Conservation (phyloP, 2,888 invertebrate genomes). For the Aspidiotus destructor region DNA sequence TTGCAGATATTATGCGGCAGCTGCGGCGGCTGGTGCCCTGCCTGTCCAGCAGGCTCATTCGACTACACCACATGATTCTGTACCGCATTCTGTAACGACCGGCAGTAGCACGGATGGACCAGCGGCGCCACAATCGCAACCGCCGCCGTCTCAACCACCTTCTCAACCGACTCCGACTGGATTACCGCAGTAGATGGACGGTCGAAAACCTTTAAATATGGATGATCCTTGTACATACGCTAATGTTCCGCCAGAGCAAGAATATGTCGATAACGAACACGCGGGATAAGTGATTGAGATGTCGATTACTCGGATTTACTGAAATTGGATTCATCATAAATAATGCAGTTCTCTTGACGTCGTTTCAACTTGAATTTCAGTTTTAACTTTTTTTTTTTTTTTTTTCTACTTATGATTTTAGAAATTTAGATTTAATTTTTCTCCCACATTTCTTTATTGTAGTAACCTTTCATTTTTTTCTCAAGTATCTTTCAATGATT, state of each 20-base stretch:
- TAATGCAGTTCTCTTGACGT: no score
- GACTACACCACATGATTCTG: constrained; percentile 67
- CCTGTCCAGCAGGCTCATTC: constrained; percentile 80
- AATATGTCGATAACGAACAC: no score
- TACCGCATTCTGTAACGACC: constrained; percentile 46
- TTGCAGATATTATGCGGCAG: constrained; percentile 37
- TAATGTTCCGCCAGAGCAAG: no score
- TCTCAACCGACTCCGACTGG: constrained; percentile 47
- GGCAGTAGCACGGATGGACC: constrained; percentile 35
- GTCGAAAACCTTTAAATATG: not conserved
- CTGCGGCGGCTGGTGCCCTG: constrained; percentile 57
- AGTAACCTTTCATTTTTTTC: not conserved
- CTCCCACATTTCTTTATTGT: not conserved
- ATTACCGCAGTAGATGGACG: constrained; percentile 42
- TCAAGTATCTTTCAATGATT: not conserved
- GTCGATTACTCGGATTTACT: no score
- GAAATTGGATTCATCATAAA: no score
- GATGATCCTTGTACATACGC: constrained; percentile 6
- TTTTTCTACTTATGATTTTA: constrained; percentile 4
- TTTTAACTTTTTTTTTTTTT: not conserved
- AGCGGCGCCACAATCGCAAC: constrained; percentile 39
- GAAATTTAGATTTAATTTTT: constrained; percentile 1
- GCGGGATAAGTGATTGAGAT: no score
- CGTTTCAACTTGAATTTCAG: not conserved
- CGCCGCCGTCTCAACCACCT: constrained; percentile 40